These are phyloP conservation scores for Diplodus sargus DNA, from an alignment of 2,797 vertebrate species.

Conservation along the genomic window DNA sequence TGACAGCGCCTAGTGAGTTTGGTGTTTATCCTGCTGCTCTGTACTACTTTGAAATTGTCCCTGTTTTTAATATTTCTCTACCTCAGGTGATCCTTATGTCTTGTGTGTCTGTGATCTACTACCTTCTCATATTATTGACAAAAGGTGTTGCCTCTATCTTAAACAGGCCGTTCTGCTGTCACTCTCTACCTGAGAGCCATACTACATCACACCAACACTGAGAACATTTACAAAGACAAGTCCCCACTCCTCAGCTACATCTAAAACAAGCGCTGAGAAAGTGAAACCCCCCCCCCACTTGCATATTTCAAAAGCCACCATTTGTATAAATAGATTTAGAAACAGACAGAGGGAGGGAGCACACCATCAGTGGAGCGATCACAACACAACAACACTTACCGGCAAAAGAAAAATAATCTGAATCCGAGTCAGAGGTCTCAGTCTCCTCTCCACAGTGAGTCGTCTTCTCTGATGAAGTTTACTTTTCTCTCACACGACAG, in stretches of 20 bases:
- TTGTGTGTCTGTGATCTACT: neutral
- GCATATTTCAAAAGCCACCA: slow-evolving; percentile 57
- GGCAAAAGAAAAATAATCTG: slow-evolving; percentile 9
- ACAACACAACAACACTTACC: slow-evolving; percentile 58
- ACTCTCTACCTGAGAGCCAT: neutral
- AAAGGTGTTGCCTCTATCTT: neutral
- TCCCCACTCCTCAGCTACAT: slow-evolving; percentile 7
- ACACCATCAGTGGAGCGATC: slow-evolving; percentile 6
- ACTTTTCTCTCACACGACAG: slow-evolving; percentile 22
- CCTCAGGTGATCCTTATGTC: neutral
- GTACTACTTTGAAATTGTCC: neutral
- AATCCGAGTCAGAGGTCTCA: slow-evolving; percentile 20
- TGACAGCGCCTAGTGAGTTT: neutral
- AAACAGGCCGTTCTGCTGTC: neutral
- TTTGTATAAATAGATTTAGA: slow-evolving; percentile 64
- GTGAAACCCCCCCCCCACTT: neutral
- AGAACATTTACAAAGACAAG: neutral
- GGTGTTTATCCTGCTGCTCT: neutral
- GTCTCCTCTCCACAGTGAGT: neutral
- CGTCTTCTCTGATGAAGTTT: neutral
- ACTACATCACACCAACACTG: rapidly evolving
- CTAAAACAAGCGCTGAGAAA: slow-evolving; percentile 34
- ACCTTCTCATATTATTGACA: neutral
- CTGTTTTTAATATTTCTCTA: neutral
- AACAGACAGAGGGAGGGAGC: slow-evolving; percentile 1